Evolutionary conservation across 2,888 invertebrate genomes (phyloP).

Genomic region (Rhabditoides inermis): DNA sequence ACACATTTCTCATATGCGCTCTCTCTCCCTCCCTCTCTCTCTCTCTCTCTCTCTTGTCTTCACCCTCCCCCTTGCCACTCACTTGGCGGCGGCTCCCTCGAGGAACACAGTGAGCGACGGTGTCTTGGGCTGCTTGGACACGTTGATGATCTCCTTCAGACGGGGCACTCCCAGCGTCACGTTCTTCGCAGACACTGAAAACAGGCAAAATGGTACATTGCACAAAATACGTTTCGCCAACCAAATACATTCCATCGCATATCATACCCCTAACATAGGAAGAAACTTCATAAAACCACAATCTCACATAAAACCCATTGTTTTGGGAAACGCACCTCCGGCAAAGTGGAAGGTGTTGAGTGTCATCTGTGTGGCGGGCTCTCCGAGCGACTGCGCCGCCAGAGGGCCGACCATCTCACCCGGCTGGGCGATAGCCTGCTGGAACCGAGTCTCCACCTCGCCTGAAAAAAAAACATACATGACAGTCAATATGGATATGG

Average conservation of each 20-base stretch:
- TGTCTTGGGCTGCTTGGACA: conserved; percentile 96
- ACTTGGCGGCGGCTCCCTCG: conserved; percentile 79
- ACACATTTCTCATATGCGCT: not conserved
- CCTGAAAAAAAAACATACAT: conserved; percentile 56
- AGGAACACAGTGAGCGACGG: conserved; percentile 96
- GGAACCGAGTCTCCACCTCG: conserved; percentile 96
- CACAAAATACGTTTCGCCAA: no score
- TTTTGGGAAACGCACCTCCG: no score
- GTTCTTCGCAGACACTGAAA: no score
- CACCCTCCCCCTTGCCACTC: not conserved
- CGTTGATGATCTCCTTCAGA: conserved; percentile 85
- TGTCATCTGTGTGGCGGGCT: conserved; percentile 99
- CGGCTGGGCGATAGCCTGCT: conserved; percentile 78
- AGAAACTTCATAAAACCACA: no score
- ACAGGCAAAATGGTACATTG: not conserved
- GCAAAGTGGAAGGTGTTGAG: conserved; percentile 99
- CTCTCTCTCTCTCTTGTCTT: not conserved
- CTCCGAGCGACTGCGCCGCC: conserved; percentile 95
- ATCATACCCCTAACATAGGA: no score
- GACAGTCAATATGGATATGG: no score
- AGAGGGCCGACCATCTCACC: conserved; percentile 99
- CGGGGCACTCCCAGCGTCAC: conserved; percentile 98
- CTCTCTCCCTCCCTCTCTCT: no score
- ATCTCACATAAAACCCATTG: no score
- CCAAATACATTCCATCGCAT: no score